A percentile compares a stretch with the other conserved stretches of the same genome.
These are phyloP conservation scores for Nyleta sp. DNA, from an alignment of 2,888 invertebrate genomes.

Conservation along the genomic window DNA sequence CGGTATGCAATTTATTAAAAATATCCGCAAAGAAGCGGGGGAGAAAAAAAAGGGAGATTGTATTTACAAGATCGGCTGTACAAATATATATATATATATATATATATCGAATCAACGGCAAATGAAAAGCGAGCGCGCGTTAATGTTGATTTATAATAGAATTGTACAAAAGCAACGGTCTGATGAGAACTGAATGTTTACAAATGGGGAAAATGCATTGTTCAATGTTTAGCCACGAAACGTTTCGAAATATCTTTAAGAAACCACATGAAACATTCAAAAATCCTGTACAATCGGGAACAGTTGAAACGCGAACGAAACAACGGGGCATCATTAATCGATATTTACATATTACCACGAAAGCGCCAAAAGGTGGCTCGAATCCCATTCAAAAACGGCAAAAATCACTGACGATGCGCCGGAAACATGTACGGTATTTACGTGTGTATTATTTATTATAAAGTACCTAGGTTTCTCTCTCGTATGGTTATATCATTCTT, in stretches of 20 bases:
- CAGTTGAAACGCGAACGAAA: neutral
- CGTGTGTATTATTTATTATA: conserved; percentile 80
- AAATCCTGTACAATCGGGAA: neutral
- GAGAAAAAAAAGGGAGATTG: neutral
- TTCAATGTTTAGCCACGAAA: no score
- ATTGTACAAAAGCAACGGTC: no score
- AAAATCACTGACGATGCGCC: conserved; percentile 80
- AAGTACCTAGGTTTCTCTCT: conserved; percentile 77
- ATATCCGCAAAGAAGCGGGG: no score
- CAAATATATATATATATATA: conserved; percentile 8
- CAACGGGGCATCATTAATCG: conserved; percentile 23
- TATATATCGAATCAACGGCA: neutral
- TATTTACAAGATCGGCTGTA: conserved; percentile 35
- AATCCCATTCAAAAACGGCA: conserved; percentile 75
- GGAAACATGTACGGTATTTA: conserved; percentile 79
- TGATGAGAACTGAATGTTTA: no score
- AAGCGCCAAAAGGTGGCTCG: neutral
- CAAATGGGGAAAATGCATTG: no score
- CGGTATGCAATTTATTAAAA: no score
- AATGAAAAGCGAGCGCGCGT: no score
- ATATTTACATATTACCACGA: conserved; percentile 36
- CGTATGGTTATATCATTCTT: conserved; percentile 81
- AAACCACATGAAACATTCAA: conserved; percentile 1
- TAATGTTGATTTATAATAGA: neutral
- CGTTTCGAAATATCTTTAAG: conserved; percentile 9